phyloP scores from a whole-genome alignment of 2,113 vertebrate genomes.

The Halichoeres trimaculatus region DNA sequence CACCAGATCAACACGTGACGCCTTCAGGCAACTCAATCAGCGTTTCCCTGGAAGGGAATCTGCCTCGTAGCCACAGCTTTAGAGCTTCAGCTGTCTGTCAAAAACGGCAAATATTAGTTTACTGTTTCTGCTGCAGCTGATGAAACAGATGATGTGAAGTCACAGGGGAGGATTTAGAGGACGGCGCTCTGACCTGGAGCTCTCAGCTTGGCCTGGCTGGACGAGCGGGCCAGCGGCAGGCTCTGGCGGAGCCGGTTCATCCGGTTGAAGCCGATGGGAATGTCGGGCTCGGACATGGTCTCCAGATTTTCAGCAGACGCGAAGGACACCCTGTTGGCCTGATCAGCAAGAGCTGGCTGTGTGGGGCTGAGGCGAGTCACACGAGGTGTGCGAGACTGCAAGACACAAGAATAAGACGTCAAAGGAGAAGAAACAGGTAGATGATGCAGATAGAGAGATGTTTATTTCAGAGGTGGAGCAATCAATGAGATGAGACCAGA shows the following conservation, averaged over 20 bases:
- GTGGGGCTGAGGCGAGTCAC: constrained; percentile 88
- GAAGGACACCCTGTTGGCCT: constrained; percentile 91
- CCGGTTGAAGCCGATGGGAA: constrained; percentile 94
- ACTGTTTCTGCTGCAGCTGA: neutral
- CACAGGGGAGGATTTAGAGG: neutral
- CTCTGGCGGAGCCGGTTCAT: constrained; percentile 98
- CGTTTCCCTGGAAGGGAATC: neutral
- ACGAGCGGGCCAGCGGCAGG: constrained; percentile 93
- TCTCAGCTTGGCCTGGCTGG: constrained; percentile 95
- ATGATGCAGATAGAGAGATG: neutral
- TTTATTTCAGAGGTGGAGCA: neutral
- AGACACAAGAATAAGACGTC: constrained; percentile 20
- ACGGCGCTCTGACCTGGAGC: constrained; percentile 87
- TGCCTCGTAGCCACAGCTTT: neutral
- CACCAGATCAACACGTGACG: constrained; percentile 19
- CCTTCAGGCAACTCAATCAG: constrained; percentile 28
- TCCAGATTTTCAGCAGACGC: constrained; percentile 94
- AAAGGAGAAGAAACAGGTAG: neutral
- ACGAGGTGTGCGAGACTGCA: constrained; percentile 92
- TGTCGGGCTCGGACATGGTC: constrained; percentile 95
- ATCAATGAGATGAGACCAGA: constrained; percentile 6
- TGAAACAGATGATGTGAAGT: neutral
- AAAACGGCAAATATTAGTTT: neutral
- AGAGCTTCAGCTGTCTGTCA: neutral
- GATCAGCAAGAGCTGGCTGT: constrained; percentile 89